Percentiles rank a stretch among this genome's conserved stretches.
phyloP scores from a whole-genome alignment of 2,113 vertebrate genomes.

The Alectura lathami region DNA sequence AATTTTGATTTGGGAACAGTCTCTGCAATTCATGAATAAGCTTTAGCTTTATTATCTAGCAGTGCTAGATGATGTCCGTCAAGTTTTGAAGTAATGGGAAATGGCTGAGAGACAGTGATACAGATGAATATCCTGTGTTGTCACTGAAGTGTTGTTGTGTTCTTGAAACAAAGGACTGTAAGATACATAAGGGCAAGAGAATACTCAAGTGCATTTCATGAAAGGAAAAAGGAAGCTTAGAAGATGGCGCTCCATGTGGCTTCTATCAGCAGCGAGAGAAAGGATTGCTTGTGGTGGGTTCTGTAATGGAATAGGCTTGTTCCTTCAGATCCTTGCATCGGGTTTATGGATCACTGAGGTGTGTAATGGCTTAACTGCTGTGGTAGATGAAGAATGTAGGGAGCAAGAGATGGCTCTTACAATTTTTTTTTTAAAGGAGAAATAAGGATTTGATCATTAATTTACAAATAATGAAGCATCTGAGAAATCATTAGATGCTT shows the following conservation, averaged over 20 bases:
- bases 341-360: background rate
- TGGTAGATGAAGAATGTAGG: background rate
- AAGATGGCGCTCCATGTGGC: background rate
- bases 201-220: background rate
- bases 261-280: background rate
- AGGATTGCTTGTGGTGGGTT: background rate
- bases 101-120: background rate
- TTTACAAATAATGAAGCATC: background rate
- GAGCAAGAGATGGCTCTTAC: background rate
- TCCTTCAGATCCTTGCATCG: background rate
- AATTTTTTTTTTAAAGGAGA: fast-evolving
- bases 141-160: fast-evolving
- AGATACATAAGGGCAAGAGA: background rate
- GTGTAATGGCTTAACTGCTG: background rate
- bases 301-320: background rate
- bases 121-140: background rate
- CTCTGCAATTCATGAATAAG: background rate
- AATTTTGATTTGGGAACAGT: background rate
- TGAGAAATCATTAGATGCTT: background rate
- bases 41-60: background rate
- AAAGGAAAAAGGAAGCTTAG: background rate
- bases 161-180: background rate
- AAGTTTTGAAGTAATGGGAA: background rate
- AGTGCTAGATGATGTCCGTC: background rate
- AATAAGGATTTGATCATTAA: background rate